These are phyloP conservation scores for Dromococcyx pavoninus DNA, from an alignment of 2,797 vertebrate genomes.

Conservation along the genomic window DNA sequence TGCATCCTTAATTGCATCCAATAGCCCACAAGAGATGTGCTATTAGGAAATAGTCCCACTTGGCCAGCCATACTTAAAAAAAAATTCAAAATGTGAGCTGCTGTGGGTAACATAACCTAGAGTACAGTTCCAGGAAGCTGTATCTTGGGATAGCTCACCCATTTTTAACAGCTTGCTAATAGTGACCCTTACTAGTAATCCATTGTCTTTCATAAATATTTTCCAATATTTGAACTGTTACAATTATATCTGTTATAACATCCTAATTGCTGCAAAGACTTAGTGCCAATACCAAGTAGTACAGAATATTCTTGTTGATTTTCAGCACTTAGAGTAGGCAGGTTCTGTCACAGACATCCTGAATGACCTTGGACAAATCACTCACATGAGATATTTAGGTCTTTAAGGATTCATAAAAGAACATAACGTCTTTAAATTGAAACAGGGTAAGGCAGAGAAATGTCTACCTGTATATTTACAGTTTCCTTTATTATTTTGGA, in stretches of 20 bases:
- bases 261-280: slow-evolving; percentile 16
- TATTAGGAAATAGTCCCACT: background rate
- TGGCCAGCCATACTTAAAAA: background rate
- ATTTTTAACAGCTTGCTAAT: background rate
- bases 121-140: background rate
- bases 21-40: background rate
- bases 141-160: background rate
- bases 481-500: background rate
- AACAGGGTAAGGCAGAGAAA: background rate
- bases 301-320: background rate
- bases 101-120: background rate
- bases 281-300: background rate
- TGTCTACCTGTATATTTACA: background rate
- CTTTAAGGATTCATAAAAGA: background rate
- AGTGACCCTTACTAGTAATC: background rate
- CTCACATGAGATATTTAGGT: background rate
- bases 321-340: background rate
- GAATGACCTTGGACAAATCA: background rate
- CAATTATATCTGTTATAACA: background rate
- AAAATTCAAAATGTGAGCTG: background rate
- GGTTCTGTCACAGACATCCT: background rate
- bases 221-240: background rate
- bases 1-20: background rate
- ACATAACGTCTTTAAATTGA: background rate
- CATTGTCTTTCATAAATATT: background rate